Evolutionary conservation across 2,797 vertebrate genomes (phyloP).

Genomic region (Arrhamphus sclerolepis): DNA sequence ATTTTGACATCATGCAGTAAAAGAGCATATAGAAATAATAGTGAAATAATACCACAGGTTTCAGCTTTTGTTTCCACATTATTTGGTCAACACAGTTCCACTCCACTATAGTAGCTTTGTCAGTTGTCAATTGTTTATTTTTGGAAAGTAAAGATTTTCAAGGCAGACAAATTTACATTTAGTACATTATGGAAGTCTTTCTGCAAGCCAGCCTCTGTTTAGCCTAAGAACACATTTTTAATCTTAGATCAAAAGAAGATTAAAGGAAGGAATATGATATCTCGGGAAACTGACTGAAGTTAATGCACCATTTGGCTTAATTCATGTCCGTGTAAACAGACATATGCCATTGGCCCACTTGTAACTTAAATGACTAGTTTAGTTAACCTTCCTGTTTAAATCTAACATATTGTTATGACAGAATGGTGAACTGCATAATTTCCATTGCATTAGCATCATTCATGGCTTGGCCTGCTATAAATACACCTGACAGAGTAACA

Average conservation of each 20-base stretch:
- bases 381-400: slow-evolving; percentile 84
- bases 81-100: neutral
- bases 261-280: slow-evolving; percentile 18
- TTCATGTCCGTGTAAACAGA: slow-evolving; percentile 48
- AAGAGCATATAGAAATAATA: neutral
- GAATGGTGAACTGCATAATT: slow-evolving; percentile 82
- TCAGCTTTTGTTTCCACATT: neutral
- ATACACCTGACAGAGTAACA: slow-evolving; percentile 81
- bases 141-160: slow-evolving; percentile 3
- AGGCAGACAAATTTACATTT: neutral
- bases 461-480: slow-evolving; percentile 82
- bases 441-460: slow-evolving; percentile 86
- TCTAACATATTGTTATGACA: slow-evolving; percentile 82
- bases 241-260: slow-evolving; percentile 39
- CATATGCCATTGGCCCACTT: slow-evolving; percentile 80
- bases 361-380: slow-evolving; percentile 86
- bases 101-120: neutral
- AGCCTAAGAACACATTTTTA: slow-evolving; percentile 11
- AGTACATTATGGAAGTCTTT: slow-evolving; percentile 2
- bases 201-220: too few species aligned
- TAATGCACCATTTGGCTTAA: slow-evolving; percentile 28
- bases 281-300: slow-evolving; percentile 30
- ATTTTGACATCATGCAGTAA: slow-evolving; percentile 2
- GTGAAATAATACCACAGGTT: slow-evolving; percentile 1
- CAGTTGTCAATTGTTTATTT: too few species aligned